These are phyloP conservation scores for Mus minutoides DNA, from an alignment of 2,797 vertebrate genomes.

Conservation along the genomic window DNA sequence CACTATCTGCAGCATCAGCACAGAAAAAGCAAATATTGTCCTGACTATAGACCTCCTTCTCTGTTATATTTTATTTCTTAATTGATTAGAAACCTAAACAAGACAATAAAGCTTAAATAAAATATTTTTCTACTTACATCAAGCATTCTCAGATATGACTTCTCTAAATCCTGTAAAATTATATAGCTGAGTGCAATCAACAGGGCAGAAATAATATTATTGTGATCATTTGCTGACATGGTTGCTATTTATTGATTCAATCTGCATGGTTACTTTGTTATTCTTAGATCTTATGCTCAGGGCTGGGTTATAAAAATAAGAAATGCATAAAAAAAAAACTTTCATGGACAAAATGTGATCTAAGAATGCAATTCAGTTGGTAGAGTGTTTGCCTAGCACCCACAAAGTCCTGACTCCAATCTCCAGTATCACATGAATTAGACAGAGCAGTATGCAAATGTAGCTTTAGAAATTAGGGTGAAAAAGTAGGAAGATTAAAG, in stretches of 20 bases:
- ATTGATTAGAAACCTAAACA: neutral
- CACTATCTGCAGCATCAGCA: neutral
- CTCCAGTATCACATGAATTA: neutral
- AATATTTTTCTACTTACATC: neutral
- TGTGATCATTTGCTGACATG: neutral
- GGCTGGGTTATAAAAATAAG: neutral
- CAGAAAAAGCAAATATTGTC: neutral
- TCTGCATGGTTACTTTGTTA: neutral
- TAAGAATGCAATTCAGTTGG: neutral
- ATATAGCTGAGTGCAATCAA: neutral
- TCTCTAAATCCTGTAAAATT: conserved; percentile 5
- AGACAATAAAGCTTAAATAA: neutral
- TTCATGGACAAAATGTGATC: neutral
- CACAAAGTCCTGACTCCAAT: neutral
- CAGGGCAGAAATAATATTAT: neutral
- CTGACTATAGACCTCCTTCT: neutral
- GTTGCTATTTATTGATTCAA: neutral
- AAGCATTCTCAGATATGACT: neutral
- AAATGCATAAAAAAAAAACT: neutral
- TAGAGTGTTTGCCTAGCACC: neutral
- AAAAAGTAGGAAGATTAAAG: neutral
- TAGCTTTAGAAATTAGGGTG: too few species aligned
- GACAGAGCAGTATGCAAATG: neutral
- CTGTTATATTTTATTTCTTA: neutral
- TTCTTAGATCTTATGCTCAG: neutral